A percentile compares a stretch with the other conserved stretches of the same genome.
Conservation (phyloP, 2,113 vertebrate species). For the Cairina moschata region DNA sequence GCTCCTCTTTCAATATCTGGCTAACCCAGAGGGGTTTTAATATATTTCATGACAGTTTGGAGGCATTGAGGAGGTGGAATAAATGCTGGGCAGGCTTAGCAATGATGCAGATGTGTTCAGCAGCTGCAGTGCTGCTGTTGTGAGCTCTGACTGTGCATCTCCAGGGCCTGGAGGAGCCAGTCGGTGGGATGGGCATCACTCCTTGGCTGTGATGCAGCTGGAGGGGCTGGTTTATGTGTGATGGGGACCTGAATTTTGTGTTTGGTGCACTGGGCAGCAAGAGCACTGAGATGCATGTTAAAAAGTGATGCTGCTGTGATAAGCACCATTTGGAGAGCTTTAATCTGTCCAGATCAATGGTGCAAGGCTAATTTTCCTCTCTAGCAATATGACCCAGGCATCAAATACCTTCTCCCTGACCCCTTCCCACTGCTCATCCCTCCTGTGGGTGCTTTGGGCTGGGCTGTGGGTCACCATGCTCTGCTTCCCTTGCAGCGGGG, state of each 20-base stretch:
- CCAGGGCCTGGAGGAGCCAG: not conserved
- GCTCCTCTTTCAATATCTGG: not conserved
- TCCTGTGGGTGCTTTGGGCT: not conserved
- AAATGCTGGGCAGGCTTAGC: not conserved
- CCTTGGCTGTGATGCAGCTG: not conserved
- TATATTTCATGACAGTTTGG: not conserved
- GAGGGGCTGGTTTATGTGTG: too few species aligned
- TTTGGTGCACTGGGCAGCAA: fast-evolving
- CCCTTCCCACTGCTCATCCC: fast-evolving
- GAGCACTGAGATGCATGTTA: fast-evolving
- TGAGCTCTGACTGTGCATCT: not conserved
- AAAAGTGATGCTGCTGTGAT: fast-evolving
- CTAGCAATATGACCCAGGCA: fast-evolving
- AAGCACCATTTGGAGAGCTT: fast-evolving
- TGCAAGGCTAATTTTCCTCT: not conserved
- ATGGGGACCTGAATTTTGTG: not conserved
- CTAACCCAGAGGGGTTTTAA: not conserved
- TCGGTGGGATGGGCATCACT: not conserved
- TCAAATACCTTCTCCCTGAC: not conserved
- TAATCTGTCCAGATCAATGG: not conserved
- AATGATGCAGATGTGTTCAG: not conserved
- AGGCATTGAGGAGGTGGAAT: not conserved
- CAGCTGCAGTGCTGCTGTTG: fast-evolving
- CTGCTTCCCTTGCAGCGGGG: constrained; percentile 75
- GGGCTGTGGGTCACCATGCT: not conserved